Evolutionary conservation across 2,888 invertebrate genomes (phyloP), one percentile per base, ranked within the genome.

Genomic region (Plutella xylostella): DNA sequence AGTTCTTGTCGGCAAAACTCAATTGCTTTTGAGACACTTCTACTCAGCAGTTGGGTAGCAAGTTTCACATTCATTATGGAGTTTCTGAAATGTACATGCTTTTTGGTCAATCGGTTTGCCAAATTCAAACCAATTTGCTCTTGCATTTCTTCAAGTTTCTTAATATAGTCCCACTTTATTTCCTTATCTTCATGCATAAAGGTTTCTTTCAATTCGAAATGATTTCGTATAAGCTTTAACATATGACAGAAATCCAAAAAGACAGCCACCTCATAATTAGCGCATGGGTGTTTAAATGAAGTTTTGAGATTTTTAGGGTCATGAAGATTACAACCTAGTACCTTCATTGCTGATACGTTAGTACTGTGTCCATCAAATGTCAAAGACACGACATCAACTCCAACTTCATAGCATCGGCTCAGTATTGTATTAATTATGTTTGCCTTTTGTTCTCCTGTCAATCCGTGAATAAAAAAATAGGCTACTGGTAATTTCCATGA

Each of bases 401-500:
- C 55, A 19, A 43, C 53, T 12, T 55, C 53, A 34, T 56, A 49
- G 39, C 53, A 55, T 54, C 47, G 51, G 4, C 25, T 39, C 1
- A 57, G 40, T 34, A 48, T 48, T 35, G 49, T 45, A 17, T 48
- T 52, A 18, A 55, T 41, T 17, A 52, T 12, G 38, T 53, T 51
- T 15, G 43, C 46, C 50, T 54, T 54, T 42, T 57, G 49, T 31
- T 49, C 44, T 9, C 50, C 52, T 19, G 19, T 35, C 15, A 62
- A 35, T 5, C 59, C 54, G 42, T 53, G 43, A 9, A 56, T 48
- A n/a, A 62, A 50, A 47, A 60, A 62, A 54, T 62, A 61, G 2
- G 49, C 59, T 15, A 63, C 28, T 19, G 61, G 63, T 11, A 63
- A 45, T 53, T 61, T 60, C 59, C 60, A 61, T 1, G 37, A 40